A percentile compares a stretch with the other conserved stretches of the same genome.
These are phyloP conservation scores for Acrobasis consociella DNA, from an alignment of 2,888 invertebrate species.

Conservation along the genomic window DNA sequence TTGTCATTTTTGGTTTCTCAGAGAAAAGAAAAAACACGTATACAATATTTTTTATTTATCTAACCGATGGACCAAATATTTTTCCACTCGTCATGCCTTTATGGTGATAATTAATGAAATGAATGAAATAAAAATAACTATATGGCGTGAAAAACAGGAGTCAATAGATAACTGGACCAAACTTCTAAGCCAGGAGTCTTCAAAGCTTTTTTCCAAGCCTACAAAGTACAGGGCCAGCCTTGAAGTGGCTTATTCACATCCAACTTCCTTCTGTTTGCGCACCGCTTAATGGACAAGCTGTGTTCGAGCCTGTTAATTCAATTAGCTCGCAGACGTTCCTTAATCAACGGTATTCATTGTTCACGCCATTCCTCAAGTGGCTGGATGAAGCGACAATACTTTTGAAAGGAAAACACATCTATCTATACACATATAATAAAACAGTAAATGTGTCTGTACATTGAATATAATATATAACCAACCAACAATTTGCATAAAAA, in stretches of 20 bases:
- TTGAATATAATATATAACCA: no score
- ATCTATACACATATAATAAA: no score
- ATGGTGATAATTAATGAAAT: no score
- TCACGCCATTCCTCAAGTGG: constrained; percentile 24
- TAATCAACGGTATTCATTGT: constrained; percentile 68
- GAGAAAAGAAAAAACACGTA: no score
- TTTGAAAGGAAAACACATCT: no score
- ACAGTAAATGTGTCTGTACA: no score
- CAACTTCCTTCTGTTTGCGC: constrained; percentile 53
- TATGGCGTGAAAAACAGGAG: neutral
- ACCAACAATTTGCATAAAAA: no score
- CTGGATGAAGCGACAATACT: neutral
- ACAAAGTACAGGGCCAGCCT: neutral
- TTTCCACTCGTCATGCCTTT: no score
- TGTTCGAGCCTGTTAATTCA: constrained; percentile 73
- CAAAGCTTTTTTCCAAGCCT: neutral
- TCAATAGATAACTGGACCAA: neutral
- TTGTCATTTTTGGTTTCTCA: no score
- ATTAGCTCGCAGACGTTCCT: constrained; percentile 60
- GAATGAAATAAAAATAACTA: no score
- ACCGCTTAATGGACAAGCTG: constrained; percentile 69
- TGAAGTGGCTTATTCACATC: constrained; percentile 10
- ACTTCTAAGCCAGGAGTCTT: neutral
- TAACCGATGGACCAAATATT: no score
- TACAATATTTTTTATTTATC: no score